phyloP scores from a whole-genome alignment of 2,113 vertebrate genomes.

The Lampris incognitus region DNA sequence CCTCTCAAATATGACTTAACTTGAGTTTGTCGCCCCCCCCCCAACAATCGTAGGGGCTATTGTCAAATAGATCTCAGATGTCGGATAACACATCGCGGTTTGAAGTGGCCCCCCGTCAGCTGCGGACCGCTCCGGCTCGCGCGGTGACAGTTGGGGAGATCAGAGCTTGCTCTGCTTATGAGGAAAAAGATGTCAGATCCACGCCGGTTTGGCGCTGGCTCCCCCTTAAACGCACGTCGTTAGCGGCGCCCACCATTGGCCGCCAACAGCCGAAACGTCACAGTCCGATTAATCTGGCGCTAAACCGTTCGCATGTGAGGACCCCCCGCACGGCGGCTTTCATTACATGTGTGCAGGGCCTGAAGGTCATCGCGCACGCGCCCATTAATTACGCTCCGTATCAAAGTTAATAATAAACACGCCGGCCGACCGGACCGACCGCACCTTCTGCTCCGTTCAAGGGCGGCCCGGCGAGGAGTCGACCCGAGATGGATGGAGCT shows the following conservation, averaged over 20 bases:
- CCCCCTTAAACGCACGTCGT: conserved; percentile 36
- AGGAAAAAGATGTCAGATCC: conserved; percentile 3
- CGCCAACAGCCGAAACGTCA: conserved; percentile 54
- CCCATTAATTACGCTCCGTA: conserved; percentile 80
- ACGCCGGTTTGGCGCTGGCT: not conserved
- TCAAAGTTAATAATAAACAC: conserved; percentile 82
- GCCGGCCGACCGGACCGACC: conserved; percentile 48
- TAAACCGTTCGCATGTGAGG: conserved; percentile 65
- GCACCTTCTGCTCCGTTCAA: conserved; percentile 73
- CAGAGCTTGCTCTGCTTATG: conserved; percentile 27
- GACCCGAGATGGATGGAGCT: conserved; percentile 72
- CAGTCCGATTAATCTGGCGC: conserved; percentile 71
- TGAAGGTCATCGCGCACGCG: conserved; percentile 63
- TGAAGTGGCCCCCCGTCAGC: not conserved
- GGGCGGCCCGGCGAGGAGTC: conserved; percentile 59
- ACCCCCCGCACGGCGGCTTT: conserved; percentile 57
- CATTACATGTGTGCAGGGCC: conserved; percentile 62
- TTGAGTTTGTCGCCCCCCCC: conserved; percentile 26
- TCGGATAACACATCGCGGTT: not conserved
- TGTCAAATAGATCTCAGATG: not conserved
- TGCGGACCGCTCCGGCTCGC: conserved; percentile 34
- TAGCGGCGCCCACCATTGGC: conserved; percentile 62
- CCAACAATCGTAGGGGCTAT: not conserved
- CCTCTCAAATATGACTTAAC: conserved; percentile 22
- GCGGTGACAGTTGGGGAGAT: conserved; percentile 26